Conservation (phyloP, 1,140 invertebrate genomes). For the Chrysomallon squamiferum region DNA sequence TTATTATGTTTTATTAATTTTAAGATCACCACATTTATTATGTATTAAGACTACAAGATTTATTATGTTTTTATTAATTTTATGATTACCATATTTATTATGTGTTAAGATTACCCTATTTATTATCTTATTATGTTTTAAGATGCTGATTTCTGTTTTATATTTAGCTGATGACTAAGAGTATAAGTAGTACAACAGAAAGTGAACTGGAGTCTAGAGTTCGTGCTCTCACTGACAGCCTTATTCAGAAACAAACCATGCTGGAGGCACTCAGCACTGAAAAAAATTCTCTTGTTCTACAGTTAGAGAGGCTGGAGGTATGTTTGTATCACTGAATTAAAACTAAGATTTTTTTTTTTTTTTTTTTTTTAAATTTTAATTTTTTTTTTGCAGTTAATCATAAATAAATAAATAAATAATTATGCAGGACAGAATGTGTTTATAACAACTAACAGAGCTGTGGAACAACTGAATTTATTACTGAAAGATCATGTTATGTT, state of each 20-base stretch:
- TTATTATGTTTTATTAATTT: too few species aligned
- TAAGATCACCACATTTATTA: too few species aligned
- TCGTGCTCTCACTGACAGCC: slow-evolving; percentile 76
- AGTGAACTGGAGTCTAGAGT: slow-evolving; percentile 75
- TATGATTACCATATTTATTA: too few species aligned
- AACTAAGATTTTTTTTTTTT: too few species aligned
- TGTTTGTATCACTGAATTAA: not conserved
- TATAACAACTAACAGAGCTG: too few species aligned
- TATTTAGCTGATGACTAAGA: slow-evolving; percentile 65
- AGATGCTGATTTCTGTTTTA: not conserved
- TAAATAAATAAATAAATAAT: not conserved
- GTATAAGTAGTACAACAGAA: slow-evolving; percentile 65
- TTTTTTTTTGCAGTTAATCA: slow-evolving; percentile 1
- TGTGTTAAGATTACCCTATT: too few species aligned
- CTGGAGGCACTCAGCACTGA: slow-evolving; percentile 80
- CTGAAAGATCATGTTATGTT: too few species aligned
- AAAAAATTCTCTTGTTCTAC: slow-evolving; percentile 78
- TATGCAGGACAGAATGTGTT: too few species aligned
- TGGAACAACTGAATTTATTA: too few species aligned
- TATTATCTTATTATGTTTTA: too few species aligned
- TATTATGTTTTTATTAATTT: too few species aligned
- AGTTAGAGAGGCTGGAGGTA: slow-evolving; percentile 80
- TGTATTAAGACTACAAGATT: too few species aligned
- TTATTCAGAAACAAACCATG: slow-evolving; percentile 81
- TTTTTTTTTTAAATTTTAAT: slow-evolving; percentile 2